Evolutionary conservation across 2,888 invertebrate genomes (phyloP), one percentile per base, ranked within the genome.

Genomic region (Hypselothyrea guttata): DNA sequence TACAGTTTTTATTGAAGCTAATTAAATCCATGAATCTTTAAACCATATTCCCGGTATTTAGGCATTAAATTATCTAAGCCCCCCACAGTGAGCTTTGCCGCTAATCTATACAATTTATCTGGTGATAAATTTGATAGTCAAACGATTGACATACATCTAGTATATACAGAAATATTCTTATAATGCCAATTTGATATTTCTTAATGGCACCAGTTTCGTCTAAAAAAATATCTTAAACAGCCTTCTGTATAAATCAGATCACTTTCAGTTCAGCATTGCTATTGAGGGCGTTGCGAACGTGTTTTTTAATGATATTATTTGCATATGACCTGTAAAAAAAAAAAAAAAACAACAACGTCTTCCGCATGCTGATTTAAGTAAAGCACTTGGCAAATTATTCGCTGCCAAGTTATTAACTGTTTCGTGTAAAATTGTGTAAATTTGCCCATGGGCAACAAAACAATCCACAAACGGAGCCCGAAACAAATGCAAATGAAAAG

Each of bases 401-500:
- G 54, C 34, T 69, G 71, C 52, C 70, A 56, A 68, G 65, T 78
- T 82, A 82, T 69, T 78, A 76, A 72, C 73, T 62, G 65, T 53
- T 70, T 68, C 44, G 27, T 31, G n/a, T 47, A 44, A 67, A 57
- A 76, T 77, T 77, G 77, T 83, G 77, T 65, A 77, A 77, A 77
- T 49, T 61, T 42, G 81, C 81, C 77, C 77, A 45, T 54, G 37
- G 77, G 79, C 84, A 53, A 59, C 47, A 54, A 81, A 81, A 55
- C 75, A 81, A 81, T 81, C 79, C 77, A 38, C 4, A 64, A 62
- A 58, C 61, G 33, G 34, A 35, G 42, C 34, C 11, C 18, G 34
- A 33, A 67, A 46, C 47, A 73, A 77, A 81, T 77, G 68, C 65
- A 74, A 78, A 78, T 84, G 68, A 63, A 64, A 74, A 66, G 72